These are phyloP conservation scores for Danaus melanippus DNA, from an alignment of 1,140 invertebrate genomes.

Conservation along the genomic window DNA sequence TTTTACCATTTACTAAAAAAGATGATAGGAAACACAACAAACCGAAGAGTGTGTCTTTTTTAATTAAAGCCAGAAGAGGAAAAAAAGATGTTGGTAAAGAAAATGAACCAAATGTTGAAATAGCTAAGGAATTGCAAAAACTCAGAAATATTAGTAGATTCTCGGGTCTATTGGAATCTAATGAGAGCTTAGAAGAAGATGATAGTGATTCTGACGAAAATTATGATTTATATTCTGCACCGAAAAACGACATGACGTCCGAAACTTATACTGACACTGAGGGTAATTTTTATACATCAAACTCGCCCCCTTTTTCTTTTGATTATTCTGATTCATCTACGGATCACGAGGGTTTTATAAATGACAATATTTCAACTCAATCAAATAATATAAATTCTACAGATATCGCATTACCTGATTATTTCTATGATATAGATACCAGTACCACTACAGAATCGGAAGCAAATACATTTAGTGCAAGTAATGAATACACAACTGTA, in stretches of 20 bases:
- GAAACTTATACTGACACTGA: conserved; percentile 6
- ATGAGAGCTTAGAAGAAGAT: conserved; percentile 25
- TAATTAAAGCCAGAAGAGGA: background rate
- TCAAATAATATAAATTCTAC: no score
- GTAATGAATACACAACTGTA: no score
- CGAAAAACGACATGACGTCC: conserved; percentile 1
- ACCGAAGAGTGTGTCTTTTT: background rate
- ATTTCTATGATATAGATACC: no score
- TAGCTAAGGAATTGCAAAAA: conserved; percentile 30
- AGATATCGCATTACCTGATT: no score
- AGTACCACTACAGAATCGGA: no score
- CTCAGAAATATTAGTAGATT: conserved; percentile 29
- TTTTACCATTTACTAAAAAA: no score
- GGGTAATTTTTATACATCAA: conserved; percentile 5
- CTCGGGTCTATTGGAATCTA: conserved; percentile 8
- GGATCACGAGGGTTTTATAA: no score
- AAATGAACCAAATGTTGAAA: conserved; percentile 5
- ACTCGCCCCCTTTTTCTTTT: conserved; percentile 1
- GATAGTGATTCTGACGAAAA: conserved; percentile 22
- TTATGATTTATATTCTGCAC: conserved; percentile 16
- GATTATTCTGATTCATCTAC: no score
- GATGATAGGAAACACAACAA: no score
- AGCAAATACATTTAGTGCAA: no score
- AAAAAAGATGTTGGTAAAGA: background rate
- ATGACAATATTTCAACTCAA: no score